Percentiles rank a stretch among this genome's conserved stretches.
Evolutionary conservation across 2,113 vertebrate species (phyloP).

Genomic region (Coryphaenoides rupestris): DNA sequence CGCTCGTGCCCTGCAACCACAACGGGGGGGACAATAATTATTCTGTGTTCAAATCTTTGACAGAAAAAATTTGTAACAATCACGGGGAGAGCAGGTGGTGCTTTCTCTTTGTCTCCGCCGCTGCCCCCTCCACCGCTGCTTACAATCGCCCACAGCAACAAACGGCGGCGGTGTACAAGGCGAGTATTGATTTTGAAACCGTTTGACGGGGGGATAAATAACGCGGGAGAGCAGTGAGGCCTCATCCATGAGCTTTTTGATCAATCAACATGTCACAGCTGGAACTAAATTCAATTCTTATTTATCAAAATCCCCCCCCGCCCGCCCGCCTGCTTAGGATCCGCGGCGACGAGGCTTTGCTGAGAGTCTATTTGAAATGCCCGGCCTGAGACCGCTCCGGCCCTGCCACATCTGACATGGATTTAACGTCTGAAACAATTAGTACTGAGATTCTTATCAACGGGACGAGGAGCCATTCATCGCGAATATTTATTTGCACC

Average conservation of each 20-base stretch:
- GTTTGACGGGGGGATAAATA: conserved; percentile 94
- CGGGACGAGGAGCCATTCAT: conserved; percentile 32
- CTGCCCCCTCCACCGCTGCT: conserved; percentile 20
- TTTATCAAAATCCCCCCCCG: conserved; percentile 92
- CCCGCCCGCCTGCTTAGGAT: conserved; percentile 76
- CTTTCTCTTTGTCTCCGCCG: conserved; percentile 72
- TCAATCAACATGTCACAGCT: conserved; percentile 98
- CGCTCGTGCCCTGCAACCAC: conserved; percentile 73
- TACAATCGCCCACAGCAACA: conserved; percentile 74
- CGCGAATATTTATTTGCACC: conserved; percentile 26
- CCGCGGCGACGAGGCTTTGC: conserved; percentile 48
- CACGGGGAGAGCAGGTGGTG: conserved; percentile 81
- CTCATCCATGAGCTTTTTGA: conserved; percentile 94
- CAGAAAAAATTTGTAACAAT: conserved; percentile 84
- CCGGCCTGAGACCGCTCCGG: conserved; percentile 36
- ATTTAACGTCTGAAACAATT: conserved; percentile 62
- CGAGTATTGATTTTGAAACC: conserved; percentile 94
- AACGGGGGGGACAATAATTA: conserved; percentile 78
- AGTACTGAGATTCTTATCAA: conserved; percentile 55
- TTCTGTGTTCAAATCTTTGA: conserved; percentile 84
- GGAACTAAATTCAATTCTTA: conserved; percentile 97
- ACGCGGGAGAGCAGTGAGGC: conserved; percentile 84
- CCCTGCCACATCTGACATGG: conserved; percentile 54
- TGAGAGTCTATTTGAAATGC: conserved; percentile 37
- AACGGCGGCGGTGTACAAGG: conserved; percentile 80